Conservation (phyloP, 1,140 invertebrate genomes). For the Calephelis virginiensis region DNA sequence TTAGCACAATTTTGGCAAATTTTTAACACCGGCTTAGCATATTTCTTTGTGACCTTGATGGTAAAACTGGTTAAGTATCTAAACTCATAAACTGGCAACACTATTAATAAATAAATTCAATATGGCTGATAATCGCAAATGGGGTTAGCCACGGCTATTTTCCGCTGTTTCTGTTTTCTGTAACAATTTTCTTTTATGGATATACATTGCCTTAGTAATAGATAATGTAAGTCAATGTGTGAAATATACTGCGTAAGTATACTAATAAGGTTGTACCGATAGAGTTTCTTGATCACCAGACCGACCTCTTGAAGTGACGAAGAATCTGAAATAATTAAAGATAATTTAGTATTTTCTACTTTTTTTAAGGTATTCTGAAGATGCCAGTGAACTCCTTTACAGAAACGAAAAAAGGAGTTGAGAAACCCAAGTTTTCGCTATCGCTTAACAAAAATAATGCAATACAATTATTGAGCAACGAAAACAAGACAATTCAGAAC, state of each 20-base stretch:
- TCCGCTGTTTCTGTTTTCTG: conserved; percentile 51
- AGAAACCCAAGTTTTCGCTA: conserved; percentile 66
- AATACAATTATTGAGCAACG: conserved; percentile 48
- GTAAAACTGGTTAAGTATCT: no score
- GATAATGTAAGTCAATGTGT: conserved; percentile 69
- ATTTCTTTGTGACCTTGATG: no score
- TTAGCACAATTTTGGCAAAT: no score
- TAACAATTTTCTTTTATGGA: conserved; percentile 41
- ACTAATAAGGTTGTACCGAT: conserved; percentile 24
- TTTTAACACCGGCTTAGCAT: no score
- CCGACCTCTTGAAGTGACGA: conserved; percentile 49
- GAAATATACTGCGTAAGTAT: conserved; percentile 65
- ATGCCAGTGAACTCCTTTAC: conserved; percentile 73
- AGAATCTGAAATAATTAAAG: conserved; percentile 23
- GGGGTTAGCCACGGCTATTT: conserved; percentile 53
- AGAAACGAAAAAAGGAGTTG: conserved; percentile 70
- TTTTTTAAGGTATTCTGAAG: conserved; percentile 75
- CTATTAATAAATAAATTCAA: conserved; percentile 21
- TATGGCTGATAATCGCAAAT: conserved; percentile 47
- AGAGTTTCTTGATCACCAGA: conserved; percentile 52
- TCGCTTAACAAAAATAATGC: conserved; percentile 72
- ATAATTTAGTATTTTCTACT: conserved; percentile 9
- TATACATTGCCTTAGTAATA: conserved; percentile 56
- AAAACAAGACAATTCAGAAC: conserved; percentile 44
- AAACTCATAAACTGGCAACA: not conserved